Base-by-base conservation (phyloP, 1,140 invertebrate genomes). In the Mactra quadrangularis region DNA sequence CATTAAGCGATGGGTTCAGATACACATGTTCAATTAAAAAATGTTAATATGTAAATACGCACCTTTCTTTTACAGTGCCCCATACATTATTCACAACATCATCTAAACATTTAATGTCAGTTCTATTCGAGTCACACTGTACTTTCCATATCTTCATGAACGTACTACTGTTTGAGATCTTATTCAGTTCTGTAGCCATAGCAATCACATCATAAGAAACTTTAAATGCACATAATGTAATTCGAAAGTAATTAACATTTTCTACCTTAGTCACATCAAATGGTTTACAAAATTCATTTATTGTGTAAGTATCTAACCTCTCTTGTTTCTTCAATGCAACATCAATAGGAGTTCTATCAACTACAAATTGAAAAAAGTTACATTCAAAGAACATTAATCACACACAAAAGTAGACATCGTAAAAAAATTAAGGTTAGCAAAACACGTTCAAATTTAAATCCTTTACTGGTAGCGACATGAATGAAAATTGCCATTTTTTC, bases 281-380 rank as follows among this genome's bases (percentile, higher is more conserved):
- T 31, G 68, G 68, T 33, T 53, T 11, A 35, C 68, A 71, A 47
- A 71, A 53, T 53, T 71, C 68, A 13, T n/a, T n/a, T n/a, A n/a
- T n/a, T n/a, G n/a, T n/a, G n/a, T n/a, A n/a, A n/a, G n/a, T n/a
- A n/a, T n/a, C n/a, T n/a, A n/a, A n/a, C n/a, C n/a, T n/a, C n/a
- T n/a, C n/a, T n/a, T n/a, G n/a, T n/a, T n/a, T n/a, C n/a, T n/a
- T n/a, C n/a, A n/a, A n/a, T n/a, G n/a, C n/a, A n/a, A n/a, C n/a
- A n/a, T n/a, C n/a, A n/a, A n/a, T n/a, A n/a, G n/a, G n/a, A n/a
- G n/a, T n/a, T n/a, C n/a, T n/a, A n/a, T n/a, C n/a, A n/a, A n/a
- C n/a, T n/a, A n/a, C n/a, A n/a, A n/a, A n/a, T n/a, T n/a, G n/a
- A n/a, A n/a, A n/a, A n/a, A n/a, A n/a, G n/a, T n/a, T n/a, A n/a